Evolutionary conservation across 2,888 invertebrate species (phyloP), one percentile per base, ranked within the genome.

Genomic region (Philopedon plagiatum): DNA sequence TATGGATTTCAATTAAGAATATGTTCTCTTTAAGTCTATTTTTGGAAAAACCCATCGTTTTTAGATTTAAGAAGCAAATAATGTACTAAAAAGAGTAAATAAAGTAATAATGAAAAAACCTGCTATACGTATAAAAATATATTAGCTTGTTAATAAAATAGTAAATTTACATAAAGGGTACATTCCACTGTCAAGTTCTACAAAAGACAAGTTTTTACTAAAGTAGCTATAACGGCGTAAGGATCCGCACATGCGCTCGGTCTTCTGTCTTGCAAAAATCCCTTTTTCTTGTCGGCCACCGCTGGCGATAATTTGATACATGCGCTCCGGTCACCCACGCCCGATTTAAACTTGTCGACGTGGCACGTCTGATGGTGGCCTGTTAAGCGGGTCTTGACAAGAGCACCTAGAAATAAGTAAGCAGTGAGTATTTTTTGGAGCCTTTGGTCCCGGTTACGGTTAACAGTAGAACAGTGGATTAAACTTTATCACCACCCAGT

Each of bases 281-380:
- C 97, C 83, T 92, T 93, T 84, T 94, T 93, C 11, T 95, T 94
- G 78, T 95, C 95, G 29, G 94, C 94, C 11, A 95, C 95, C 11
- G 90, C 90, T 15, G 96, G 91, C 4, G 97, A 96, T 83, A 98
- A 96, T 77, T 98, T 91, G 85, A 98, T 94, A 83, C 96, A 96
- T 86, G 93, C 93, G 51, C 94, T 95, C 76, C 97, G 93, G 86
- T 96, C 96, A 46, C 97, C 97, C 9, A 98, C 95, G 44, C 94
- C 96, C 82, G 89, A 71, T 46, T 70, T 96, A 86, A 99, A 99
- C 85, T 97, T 95, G 83, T 95, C 93, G 84, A 98, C 97, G 80
- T 93, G 94, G 81, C 97, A 96, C 1, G 98, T 99, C 86, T 98
- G 98, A 85, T 96, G 96, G 77, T 90, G 90, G 64, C 98, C 98